These are phyloP conservation scores for Hypomecis atomaria DNA, from an alignment of 2,888 invertebrate genomes.

Conservation along the genomic window DNA sequence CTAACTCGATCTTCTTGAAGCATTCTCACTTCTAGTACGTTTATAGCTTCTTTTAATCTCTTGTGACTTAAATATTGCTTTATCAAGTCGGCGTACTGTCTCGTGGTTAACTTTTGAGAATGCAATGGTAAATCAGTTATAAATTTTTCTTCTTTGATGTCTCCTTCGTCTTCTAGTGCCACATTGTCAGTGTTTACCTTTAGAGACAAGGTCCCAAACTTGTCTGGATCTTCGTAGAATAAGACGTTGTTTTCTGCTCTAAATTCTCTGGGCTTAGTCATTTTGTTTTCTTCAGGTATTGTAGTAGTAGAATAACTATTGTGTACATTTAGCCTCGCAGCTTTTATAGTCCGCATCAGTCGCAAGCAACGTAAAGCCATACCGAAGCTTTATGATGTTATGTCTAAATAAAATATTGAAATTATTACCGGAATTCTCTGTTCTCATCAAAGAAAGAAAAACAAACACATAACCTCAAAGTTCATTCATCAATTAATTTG, in stretches of 20 bases:
- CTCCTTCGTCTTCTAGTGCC: constrained; percentile 79
- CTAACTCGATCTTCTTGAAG: constrained; percentile 90
- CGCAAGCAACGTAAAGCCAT: constrained; percentile 62
- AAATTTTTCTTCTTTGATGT: constrained; percentile 85
- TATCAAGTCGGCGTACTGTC: constrained; percentile 89
- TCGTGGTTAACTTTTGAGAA: constrained; percentile 82
- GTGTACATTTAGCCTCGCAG: constrained; percentile 45
- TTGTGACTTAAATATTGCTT: constrained; percentile 87
- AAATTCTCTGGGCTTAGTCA: constrained; percentile 52
- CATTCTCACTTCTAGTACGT: constrained; percentile 91
- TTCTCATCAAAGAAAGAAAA: too few relatives aligned
- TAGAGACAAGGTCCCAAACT: constrained; percentile 80
- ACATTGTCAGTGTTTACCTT: constrained; percentile 51
- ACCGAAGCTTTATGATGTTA: constrained; percentile 25
- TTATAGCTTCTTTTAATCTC: constrained; percentile 90
- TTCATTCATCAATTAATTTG: too few relatives aligned
- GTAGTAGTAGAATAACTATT: constrained; percentile 50
- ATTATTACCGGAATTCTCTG: too few relatives aligned
- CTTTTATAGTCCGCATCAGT: constrained; percentile 55
- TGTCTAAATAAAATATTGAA: background rate
- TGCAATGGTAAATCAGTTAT: constrained; percentile 78
- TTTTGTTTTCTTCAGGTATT: constrained; percentile 46
- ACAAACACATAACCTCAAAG: too few relatives aligned
- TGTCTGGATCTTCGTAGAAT: constrained; percentile 82
- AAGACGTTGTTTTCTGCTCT: constrained; percentile 66